Percentiles rank a stretch among this genome's conserved stretches.
These are phyloP conservation scores for Drosophila eugracilis DNA, from an alignment of 1,140 invertebrate genomes.

Conservation along the genomic window DNA sequence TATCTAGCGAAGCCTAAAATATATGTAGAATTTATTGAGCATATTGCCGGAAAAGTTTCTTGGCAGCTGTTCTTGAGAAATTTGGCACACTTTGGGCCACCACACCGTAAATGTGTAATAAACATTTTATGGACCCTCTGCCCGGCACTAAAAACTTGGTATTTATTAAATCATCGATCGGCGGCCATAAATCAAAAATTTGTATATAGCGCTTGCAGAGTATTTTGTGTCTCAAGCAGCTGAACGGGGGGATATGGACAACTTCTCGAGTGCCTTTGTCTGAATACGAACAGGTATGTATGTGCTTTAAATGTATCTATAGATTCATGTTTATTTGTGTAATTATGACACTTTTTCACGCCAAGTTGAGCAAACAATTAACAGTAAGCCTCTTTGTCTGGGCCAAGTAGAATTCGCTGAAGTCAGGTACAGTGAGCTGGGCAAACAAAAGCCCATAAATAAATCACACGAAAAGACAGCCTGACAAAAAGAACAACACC, in stretches of 20 bases:
- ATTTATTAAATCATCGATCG: conserved; percentile 60
- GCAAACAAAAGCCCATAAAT: conserved; percentile 55
- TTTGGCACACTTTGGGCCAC: conserved; percentile 27
- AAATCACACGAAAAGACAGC: conserved; percentile 44
- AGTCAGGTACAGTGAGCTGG: conserved; percentile 12
- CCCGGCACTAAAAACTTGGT: conserved; percentile 2
- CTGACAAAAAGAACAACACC: conserved; percentile 25
- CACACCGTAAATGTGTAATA: conserved; percentile 20
- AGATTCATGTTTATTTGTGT: conserved; percentile 68
- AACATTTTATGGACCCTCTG: conserved; percentile 24
- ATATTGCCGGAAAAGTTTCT: conserved; percentile 23
- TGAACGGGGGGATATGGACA: conserved; percentile 10
- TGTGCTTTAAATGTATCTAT: conserved; percentile 32
- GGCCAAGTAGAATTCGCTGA: conserved; percentile 33
- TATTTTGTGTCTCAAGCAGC: conserved; percentile 18
- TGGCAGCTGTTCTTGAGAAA: conserved; percentile 34
- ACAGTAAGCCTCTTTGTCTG: conserved; percentile 69
- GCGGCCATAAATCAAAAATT: conserved; percentile 47
- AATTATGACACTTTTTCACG: conserved; percentile 82
- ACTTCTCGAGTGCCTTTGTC: conserved; percentile 67
- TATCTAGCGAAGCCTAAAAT: conserved; percentile 14
- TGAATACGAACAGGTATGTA: conserved; percentile 24
- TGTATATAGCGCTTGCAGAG: conserved; percentile 3
- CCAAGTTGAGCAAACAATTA: conserved; percentile 68
- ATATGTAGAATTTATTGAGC: conserved; percentile 37